Evolutionary conservation across 2,888 invertebrate genomes (phyloP).

Genomic region (Mimas tiliae): DNA sequence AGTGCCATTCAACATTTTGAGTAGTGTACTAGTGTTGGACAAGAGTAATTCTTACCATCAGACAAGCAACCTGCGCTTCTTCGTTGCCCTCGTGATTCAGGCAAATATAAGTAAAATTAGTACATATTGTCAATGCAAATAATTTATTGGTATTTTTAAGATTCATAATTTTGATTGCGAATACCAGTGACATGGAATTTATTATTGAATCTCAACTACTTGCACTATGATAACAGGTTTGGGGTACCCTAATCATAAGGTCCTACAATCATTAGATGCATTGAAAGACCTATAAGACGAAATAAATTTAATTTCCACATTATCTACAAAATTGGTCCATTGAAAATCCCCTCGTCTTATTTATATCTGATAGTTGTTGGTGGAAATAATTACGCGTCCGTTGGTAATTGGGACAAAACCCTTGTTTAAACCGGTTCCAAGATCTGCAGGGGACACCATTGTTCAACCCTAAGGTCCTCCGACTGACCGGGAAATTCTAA

Average conservation of each 20-base stretch:
- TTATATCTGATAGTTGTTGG: constrained; percentile 48
- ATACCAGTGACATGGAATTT: not conserved
- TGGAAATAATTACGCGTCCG: constrained; percentile 77
- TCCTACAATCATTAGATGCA: not conserved
- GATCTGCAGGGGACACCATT: constrained; percentile 78
- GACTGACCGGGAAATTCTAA: constrained; percentile 78
- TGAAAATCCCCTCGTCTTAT: constrained; percentile 3
- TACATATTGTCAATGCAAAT: too few relatives aligned
- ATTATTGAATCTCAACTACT: not conserved
- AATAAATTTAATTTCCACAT: constrained; percentile 11
- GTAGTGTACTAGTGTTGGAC: too few relatives aligned
- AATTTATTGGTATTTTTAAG: too few relatives aligned
- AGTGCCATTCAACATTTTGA: too few relatives aligned
- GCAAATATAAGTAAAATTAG: too few relatives aligned
- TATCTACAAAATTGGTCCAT: constrained; percentile 16
- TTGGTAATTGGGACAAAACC: constrained; percentile 76
- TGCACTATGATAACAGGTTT: not conserved
- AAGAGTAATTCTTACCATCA: too few relatives aligned
- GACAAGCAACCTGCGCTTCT: too few relatives aligned
- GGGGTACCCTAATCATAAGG: not conserved
- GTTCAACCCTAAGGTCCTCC: constrained; percentile 51
- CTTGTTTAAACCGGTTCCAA: constrained; percentile 75
- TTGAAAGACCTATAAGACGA: not conserved
- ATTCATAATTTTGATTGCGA: too few relatives aligned
- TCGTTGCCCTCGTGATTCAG: too few relatives aligned